Evolutionary conservation across 2,113 vertebrate species (phyloP).

Genomic region (Colossoma macropomum): DNA sequence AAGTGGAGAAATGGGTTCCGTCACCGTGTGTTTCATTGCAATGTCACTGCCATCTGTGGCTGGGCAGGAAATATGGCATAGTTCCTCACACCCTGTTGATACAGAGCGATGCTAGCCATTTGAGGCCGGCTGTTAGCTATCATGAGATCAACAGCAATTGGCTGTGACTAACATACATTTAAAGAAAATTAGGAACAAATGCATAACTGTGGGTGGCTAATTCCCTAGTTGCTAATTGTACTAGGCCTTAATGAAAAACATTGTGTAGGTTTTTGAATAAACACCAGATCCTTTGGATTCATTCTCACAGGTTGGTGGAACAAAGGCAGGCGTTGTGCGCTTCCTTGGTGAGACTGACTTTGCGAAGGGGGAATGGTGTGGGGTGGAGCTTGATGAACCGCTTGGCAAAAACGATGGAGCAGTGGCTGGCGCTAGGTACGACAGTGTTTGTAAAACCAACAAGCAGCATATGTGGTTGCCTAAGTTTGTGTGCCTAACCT

Average conservation of each 20-base stretch:
- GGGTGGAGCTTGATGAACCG: constrained; percentile 95
- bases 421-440: constrained; percentile 92
- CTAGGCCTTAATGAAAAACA: neutral
- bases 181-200: neutral
- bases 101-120: neutral
- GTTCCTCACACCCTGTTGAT: neutral
- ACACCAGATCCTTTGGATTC: neutral
- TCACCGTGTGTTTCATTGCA: neutral
- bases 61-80: constrained; percentile 3
- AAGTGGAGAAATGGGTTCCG: neutral
- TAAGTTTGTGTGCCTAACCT: neutral
- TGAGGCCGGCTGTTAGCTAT: neutral
- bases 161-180: neutral
- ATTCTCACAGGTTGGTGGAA: constrained; percentile 87
- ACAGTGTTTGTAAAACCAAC: neutral
- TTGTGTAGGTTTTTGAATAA: neutral
- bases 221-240: too few relatives aligned
- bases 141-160: neutral
- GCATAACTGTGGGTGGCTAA: too few relatives aligned
- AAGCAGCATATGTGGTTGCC: neutral
- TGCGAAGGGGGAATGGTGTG: constrained; percentile 98
- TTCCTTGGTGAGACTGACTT: constrained; percentile 97
- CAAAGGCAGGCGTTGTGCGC: constrained; percentile 95
- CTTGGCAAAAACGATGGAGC: constrained; percentile 98
- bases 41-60: constrained; percentile 18